Percentiles rank a stretch among this genome's conserved stretches.
phyloP scores from a whole-genome alignment of 2,888 invertebrate genomes.

The Dolichopus griseipennis region DNA sequence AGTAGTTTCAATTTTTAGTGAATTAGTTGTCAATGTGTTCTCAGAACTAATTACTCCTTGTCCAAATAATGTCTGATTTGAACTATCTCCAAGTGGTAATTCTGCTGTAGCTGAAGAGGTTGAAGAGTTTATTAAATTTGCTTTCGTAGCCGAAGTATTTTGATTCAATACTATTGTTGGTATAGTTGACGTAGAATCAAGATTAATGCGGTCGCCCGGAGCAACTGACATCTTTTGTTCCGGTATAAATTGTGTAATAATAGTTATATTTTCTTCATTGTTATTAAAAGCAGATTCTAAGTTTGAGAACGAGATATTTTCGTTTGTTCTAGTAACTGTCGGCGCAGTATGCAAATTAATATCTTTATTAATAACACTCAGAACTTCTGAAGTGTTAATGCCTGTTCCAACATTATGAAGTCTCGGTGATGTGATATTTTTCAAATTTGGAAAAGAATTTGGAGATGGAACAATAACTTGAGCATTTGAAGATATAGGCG shows the following conservation, averaged over 20 bases:
- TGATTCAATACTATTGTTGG: not conserved
- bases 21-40: too few relatives aligned
- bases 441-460: not conserved
- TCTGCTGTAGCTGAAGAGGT: too few relatives aligned
- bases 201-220: too few relatives aligned
- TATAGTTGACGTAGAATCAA: too few relatives aligned
- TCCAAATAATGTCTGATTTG: too few relatives aligned
- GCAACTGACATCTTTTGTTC: not conserved
- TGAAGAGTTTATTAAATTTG: too few relatives aligned
- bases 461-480: not conserved
- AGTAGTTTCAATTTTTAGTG: too few relatives aligned
- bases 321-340: not conserved
- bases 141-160: too few relatives aligned
- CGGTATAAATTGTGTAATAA: not conserved
- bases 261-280: not conserved
- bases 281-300: not conserved
- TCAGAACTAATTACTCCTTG: too few relatives aligned
- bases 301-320: not conserved
- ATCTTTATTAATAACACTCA: not conserved
- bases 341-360: not conserved
- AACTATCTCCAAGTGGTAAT: too few relatives aligned
- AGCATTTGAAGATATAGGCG: not conserved
- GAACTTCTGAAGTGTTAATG: not conserved
- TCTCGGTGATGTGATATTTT: not conserved
- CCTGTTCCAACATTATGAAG: not conserved